Evolutionary conservation across 2,888 invertebrate species (phyloP), one percentile per base, ranked within the genome.

Genomic region (Heteromurus nitidus): DNA sequence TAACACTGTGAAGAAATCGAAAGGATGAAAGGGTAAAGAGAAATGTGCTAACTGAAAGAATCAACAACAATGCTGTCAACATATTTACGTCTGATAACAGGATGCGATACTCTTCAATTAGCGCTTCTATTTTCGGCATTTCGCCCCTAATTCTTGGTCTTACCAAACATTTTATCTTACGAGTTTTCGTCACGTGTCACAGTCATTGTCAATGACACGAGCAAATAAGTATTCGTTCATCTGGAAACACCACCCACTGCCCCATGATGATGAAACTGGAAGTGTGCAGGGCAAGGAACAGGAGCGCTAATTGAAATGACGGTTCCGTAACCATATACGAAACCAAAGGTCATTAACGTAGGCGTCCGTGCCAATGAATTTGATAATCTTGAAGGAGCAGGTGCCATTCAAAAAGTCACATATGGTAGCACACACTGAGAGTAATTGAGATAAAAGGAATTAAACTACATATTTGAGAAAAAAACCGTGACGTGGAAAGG

Each of bases 241-340:
- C n/a, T n/a, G n/a, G n/a, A n/a, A n/a, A n/a, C n/a, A n/a, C n/a
- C n/a, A n/a, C n/a, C n/a, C n/a, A n/a, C n/a, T 60, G 26, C 7
- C 24, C 20, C 20, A 50, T 18, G 22, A 65, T 24, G 55, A 75
- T 75, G 65, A 55, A 55, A 58, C 36, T n/a, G n/a, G n/a, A n/a
- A n/a, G n/a, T n/a, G n/a, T n/a, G n/a, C n/a, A n/a, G n/a, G 30
- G 67, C 67, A 18, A 67, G 75, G 67, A 58, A 65, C 22, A 42
- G 65, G 58, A 75, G 75, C 58, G 75, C 67, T 75, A 75, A 75
- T 75, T 75, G 75, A 75, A 58, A 44, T 60, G 75, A 75, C 58
- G 55, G 67, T 60, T 18, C 24, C 60, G 22, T n/a, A 58, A 13
- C 67, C 67, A 75, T 75, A n/a, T n/a, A n/a, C n/a, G n/a, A 68